Evolutionary conservation across 2,113 vertebrate species (phyloP), one percentile per base, ranked within the genome.

Genomic region (Alligator sinensis): DNA sequence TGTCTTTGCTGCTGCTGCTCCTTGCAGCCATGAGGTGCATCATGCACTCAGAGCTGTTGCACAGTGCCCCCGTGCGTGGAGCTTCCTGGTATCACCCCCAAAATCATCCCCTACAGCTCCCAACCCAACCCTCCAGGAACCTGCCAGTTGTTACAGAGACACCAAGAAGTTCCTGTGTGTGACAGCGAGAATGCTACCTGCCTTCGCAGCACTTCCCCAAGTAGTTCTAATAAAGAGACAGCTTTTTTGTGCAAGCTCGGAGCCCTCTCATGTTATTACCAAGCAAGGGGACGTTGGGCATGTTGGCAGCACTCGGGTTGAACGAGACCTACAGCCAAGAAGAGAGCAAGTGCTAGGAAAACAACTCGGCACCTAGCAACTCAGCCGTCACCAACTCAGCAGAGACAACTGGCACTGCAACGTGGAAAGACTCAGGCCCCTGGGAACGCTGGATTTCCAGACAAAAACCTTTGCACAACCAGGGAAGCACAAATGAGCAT

Each of bases 281-380:
- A 76, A 70, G 77, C 0, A 0, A 76, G 89, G 24, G 72, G 5
- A 19, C 0, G 2, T 58, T 63, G 55, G 57, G 79, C 28, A 3
- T 4, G 59, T 38, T 55, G 66, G 59, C 22, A 86, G 28, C 58
- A n/a, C 22, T 68, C 55, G 28, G 59, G 47, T 9, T 54, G 24
- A 25, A 66, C 54, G 90, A 90, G 70, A 82, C 27, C 55, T 0
- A 0, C 77, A 79, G 28, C 15, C 34, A 68, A 55, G 47, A 62
- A 84, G 76, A 4, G 68, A 62, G 30, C 17, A 11, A 9, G 68
- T 91, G 80, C 58, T 55, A 34, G 74, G 58, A 63, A 86, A 91
- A 77, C 17, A 86, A 94, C 93, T 86, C 86, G 70, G 55, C 90
- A 92, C 70, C 94, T 84, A 80, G 61, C 86, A 88, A 47, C 47